phyloP scores from a whole-genome alignment of 2,113 vertebrate genomes.

The Hydropotes inermis region DNA sequence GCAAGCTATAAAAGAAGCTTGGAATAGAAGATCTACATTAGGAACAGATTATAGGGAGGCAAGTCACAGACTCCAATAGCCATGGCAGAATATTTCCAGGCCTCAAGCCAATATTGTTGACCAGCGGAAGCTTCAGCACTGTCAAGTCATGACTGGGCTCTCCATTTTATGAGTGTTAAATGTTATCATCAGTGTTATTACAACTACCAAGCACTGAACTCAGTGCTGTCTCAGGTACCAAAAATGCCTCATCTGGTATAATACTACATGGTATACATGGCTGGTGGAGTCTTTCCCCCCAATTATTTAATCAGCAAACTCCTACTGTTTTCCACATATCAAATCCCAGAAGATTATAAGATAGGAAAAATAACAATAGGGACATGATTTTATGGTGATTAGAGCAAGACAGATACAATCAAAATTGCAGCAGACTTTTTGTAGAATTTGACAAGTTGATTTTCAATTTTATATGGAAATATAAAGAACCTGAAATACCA shows the following conservation, averaged over 20 bases:
- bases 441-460: background rate
- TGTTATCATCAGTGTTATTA: background rate
- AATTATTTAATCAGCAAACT: background rate
- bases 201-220: background rate
- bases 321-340: background rate
- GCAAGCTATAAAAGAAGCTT: background rate
- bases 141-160: background rate
- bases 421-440: background rate
- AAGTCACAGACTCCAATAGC: background rate
- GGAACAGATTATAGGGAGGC: background rate
- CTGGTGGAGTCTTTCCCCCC: background rate
- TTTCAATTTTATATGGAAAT: background rate
- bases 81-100: background rate
- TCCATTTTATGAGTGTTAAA: background rate
- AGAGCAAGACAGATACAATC: background rate
- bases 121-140: background rate
- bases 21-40: background rate
- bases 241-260: background rate
- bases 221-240: background rate
- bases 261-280: background rate
- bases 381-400: background rate
- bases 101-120: background rate
- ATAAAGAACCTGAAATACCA: background rate
- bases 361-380: background rate
- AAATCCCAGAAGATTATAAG: background rate